phyloP scores from a whole-genome alignment of 2,797 vertebrate species.

The Catamblyrhynchus diadema region DNA sequence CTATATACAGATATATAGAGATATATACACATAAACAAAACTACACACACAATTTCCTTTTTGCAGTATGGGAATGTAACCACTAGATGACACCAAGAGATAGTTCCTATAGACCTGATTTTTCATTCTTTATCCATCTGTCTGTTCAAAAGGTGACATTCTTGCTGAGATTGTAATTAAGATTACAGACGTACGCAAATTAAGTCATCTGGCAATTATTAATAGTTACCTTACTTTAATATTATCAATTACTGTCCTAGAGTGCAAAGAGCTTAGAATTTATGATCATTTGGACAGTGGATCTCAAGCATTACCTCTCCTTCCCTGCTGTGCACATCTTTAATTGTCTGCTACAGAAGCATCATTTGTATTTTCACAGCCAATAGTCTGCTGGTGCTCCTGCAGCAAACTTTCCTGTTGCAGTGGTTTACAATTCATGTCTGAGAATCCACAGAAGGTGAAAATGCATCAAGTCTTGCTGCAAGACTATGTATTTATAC shows the following conservation, averaged over 20 bases:
- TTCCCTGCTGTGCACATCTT: neutral
- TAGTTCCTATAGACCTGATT: conserved; percentile 79
- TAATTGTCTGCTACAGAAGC: neutral
- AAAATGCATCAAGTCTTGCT: neutral
- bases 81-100: conserved; percentile 98
- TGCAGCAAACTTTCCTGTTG: neutral
- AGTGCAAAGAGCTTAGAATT: conserved; percentile 57
- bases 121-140: conserved; percentile 68
- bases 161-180: conserved; percentile 73
- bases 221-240: conserved; percentile 62
- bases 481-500: neutral
- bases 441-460: neutral
- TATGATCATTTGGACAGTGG: conserved; percentile 39
- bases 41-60: conserved; percentile 41
- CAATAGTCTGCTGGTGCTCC: neutral
- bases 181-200: conserved; percentile 69
- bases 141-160: conserved; percentile 65
- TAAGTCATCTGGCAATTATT: conserved; percentile 66
- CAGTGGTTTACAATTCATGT: neutral
- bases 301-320: conserved; percentile 24
- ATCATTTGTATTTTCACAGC: neutral
- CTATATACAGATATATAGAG: too few relatives aligned
- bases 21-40: neutral
- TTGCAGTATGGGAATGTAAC: conserved; percentile 85
- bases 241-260: conserved; percentile 68